These are phyloP conservation scores for Corythaixoides concolor DNA, from an alignment of 2,113 vertebrate genomes.

Conservation along the genomic window DNA sequence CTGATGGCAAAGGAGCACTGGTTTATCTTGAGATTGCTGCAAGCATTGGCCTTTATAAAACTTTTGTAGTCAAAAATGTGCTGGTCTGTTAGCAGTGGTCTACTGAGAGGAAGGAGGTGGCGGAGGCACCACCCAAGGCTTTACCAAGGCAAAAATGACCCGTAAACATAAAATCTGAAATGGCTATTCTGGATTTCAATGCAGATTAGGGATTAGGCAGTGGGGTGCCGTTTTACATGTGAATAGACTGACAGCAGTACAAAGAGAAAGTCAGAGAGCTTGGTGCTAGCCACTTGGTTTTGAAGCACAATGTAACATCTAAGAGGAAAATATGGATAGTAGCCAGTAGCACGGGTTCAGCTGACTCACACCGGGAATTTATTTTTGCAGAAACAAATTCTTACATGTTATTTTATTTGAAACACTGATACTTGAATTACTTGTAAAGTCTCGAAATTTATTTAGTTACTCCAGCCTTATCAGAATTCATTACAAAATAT, in stretches of 20 bases:
- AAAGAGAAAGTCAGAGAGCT: not conserved
- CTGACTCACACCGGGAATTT: slow-evolving; percentile 10
- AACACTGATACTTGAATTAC: slow-evolving; percentile 64
- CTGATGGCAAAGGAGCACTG: not conserved
- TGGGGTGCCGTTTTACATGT: slow-evolving; percentile 7
- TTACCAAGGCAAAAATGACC: not conserved
- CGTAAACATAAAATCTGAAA: not conserved
- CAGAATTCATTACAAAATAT: slow-evolving; percentile 54
- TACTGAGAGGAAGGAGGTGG: not conserved
- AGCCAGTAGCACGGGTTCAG: slow-evolving; percentile 9
- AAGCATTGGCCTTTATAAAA: not conserved
- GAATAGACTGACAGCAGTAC: not conserved
- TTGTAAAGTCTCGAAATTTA: slow-evolving; percentile 61
- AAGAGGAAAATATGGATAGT: not conserved
- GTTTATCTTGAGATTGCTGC: not conserved
- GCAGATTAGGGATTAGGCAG: not conserved
- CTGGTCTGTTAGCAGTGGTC: not conserved
- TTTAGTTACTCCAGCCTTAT: slow-evolving; percentile 61
- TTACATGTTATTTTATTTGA: slow-evolving; percentile 38
- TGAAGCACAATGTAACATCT: slow-evolving; percentile 7
- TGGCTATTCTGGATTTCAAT: slow-evolving; percentile 11
- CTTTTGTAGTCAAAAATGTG: not conserved
- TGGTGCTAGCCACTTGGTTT: not conserved
- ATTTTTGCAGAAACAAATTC: slow-evolving; percentile 38
- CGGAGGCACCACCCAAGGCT: not conserved